Evolutionary conservation across 2,113 vertebrate species (phyloP), one percentile per base, ranked within the genome.

Genomic region (Myxocyprinus asiaticus): DNA sequence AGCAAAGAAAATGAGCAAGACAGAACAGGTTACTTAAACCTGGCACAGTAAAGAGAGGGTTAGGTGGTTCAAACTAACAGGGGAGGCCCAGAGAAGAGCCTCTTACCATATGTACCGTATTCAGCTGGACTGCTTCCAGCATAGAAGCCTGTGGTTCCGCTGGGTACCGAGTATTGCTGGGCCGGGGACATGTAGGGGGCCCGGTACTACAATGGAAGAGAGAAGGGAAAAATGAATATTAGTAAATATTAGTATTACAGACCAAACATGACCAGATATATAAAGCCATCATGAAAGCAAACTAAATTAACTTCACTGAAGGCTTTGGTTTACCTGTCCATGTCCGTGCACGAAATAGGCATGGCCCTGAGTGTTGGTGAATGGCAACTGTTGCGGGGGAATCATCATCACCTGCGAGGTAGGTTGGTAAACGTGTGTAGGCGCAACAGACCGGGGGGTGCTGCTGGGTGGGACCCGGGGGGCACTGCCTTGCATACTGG

Each of bases 381-480:
- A 98, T 82, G 94, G 93, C 82, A 98, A 92, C 82, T 87, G 90
- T 92, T 96, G 97, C 89, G 96, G 96, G 81, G 96, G 94, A 87
- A 98, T 98, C 96, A 99, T 97, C 95, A 99, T 97, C 94, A 95
- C 95, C 93, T 96, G 97, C 87, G 97, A 97, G 90, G 91, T 92
- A 62, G 95, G 84, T 22, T 90, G 94, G 92, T 98, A 98, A 84
- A 98, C 96, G 84, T 98, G 97, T 76, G 96, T 73, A 83, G 96
- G 93, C 69, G 93, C 94, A 83, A 96, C 96, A 50, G 96, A 89
- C 83, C 96, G 94, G 74, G 96, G 93, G 56, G 94, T 93, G 55
- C 93, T 94, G 91, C 91, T 95, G 74, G 93, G 91, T 88, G 93
- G 94, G 83, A 98, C 96, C 9, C 96, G 94, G 78, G 96, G 94